Conservation (phyloP, 2,888 invertebrate species). For the Osedax fenrisi region DNA sequence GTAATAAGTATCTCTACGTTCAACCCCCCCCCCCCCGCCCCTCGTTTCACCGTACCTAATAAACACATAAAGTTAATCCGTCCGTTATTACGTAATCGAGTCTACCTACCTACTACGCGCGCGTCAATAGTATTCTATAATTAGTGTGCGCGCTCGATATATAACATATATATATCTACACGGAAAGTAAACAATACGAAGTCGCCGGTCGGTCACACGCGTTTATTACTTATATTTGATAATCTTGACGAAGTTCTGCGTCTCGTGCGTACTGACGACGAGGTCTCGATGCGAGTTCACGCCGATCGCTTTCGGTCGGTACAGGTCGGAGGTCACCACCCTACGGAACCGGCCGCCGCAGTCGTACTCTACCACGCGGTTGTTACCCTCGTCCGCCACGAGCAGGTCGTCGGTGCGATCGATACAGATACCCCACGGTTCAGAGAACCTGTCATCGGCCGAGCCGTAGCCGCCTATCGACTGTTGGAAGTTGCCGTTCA, state of each 20-base stretch:
- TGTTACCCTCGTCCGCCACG: constrained; percentile 30
- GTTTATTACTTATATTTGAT: constrained; percentile 30
- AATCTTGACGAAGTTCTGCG: constrained; percentile 31
- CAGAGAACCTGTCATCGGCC: constrained; percentile 21
- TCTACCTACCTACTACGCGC: too few species aligned
- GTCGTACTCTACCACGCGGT: constrained; percentile 22
- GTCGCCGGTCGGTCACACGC: too few species aligned
- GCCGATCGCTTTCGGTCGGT: constrained; percentile 29
- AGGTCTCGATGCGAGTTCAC: constrained; percentile 31
- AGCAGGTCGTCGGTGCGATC: constrained; percentile 29
- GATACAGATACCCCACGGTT: constrained; percentile 31
- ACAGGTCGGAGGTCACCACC: constrained; percentile 17
- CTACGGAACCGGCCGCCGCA: constrained; percentile 14
- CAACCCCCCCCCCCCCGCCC: too few species aligned
- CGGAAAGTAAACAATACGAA: too few species aligned
- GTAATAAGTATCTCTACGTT: too few species aligned
- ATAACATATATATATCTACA: too few species aligned
- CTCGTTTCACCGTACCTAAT: too few species aligned
- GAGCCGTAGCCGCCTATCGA: constrained; percentile 21
- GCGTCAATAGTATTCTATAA: too few species aligned
- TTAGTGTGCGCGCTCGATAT: too few species aligned
- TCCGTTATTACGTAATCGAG: too few species aligned
- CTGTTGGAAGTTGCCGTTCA: constrained; percentile 29
- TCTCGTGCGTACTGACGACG: constrained; percentile 28
- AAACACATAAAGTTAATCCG: too few species aligned